Evolutionary conservation across 2,888 invertebrate species (phyloP), one percentile per base, ranked within the genome.

Genomic region (Agrotis exclamationis): DNA sequence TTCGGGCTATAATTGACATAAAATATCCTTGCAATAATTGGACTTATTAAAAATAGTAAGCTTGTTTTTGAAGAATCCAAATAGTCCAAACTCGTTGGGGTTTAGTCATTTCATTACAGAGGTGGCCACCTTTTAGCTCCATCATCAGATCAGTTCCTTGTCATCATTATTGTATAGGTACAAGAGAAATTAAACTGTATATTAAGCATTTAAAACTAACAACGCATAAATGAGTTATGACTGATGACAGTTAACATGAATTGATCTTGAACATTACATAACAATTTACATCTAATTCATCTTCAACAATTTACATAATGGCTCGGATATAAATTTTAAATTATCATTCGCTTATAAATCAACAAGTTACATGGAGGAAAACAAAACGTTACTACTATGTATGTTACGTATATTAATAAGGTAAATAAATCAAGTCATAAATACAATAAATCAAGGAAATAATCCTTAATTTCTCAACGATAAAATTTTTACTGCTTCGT

Each of bases 301-400:
- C 62, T 63, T 54, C 18, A 16, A 20, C 44, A 7, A 44, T 48
- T 71, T 54, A 39, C 54, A 70, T 70, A 20, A n/a, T 47, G 22
- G n/a, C 18, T 22, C 45, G 48, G 16, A 48, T 22, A 50, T 71
- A n/a, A 50, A 70, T 9, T 28, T 71, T 16, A 22, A n/a, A 50
- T 56, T 62, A 50, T 4, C 44, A 44, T 48, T 3, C 9, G 16
- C n/a, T 13, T 44, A 50, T 50, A 45, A 45, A 71, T 50, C 56
- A 71, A 60, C 13, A 1, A 33, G 33, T 22, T 22, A 58, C 45
- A 14, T 51, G 7, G 3, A 51, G 51, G n/a, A 47, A 71, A 59
- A 65, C 22, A 20, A 51, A 20, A 28, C 39, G 14, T 57, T 1
- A 16, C 39, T 51, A 33, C 13, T 48, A 28, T 22, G 1, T 16